Evolutionary conservation across 1,140 invertebrate species (phyloP), one percentile per base, ranked within the genome.

Genomic region (Dendroctonus valens): DNA sequence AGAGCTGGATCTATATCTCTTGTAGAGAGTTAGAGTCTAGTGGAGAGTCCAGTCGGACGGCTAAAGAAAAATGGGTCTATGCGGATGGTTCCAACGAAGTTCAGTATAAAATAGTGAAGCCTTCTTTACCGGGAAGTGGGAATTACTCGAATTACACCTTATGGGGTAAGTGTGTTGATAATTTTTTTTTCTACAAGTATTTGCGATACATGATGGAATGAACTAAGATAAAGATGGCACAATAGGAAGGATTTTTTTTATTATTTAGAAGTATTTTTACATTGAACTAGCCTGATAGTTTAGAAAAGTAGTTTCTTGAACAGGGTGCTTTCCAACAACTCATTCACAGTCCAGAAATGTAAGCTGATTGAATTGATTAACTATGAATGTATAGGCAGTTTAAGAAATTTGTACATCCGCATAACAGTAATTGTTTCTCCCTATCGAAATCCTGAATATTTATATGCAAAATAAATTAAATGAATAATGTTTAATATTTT

Each of bases 61-160:
- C 91, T 48, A 82, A 85, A 68, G 89, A 90, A 39, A 85, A 84
- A 74, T 91, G 90, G 90, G 85, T 91, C 38, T 85, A 89, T 71
- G 84, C 84, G 62, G 84, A 86, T 67, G 85, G 83, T 76, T 83
- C 80, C 65, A 80, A 84, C 57, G 87, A 91, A 78, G 78, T 86
- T 14, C 85, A 88, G 65, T 88, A 91, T 78, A 82, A 84, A 49
- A 89, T 93, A 69, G 87, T 91, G 49, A 88, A 88, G 9, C 88
- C 91, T 12, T 86, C 85, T 7, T 76, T 93, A 65, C 91, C 91
- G 39, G 85, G 85, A 5, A 88, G 87, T 64, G 91, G 91, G 37
- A 89, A 92, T 76, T 93, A 92, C 72, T 87, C 86, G 42, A 84
- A 87, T 55, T 92, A 91, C 74, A 84, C 84, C 76, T 79, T 87